Base-by-base conservation (phyloP, 2,888 invertebrate genomes). In the Lasioglossum zephyrum region DNA sequence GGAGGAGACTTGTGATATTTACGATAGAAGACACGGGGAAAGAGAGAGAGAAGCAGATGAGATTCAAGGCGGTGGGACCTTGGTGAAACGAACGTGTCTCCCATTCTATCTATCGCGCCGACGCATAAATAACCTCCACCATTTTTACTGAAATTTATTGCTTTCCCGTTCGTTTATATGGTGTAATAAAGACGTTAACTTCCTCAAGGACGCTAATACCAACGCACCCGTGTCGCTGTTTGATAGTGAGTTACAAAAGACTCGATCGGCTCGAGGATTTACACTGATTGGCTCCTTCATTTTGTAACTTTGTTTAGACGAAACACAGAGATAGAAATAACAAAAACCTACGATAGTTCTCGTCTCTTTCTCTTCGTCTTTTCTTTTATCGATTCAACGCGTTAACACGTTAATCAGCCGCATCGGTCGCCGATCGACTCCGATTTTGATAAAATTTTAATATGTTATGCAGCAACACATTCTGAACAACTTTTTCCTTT, bases 111-210 rank as follows among this genome's bases (percentile, higher is more conserved):
- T 66, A 36, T 36, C 36, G 1, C 8, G 5, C 36, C 66, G 36
- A 66, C 36, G 36, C 66, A 66, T 66, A 66, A 66, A 66, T 66
- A 31, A 36, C 66, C 18, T 66, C 36, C 22, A 66, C 36, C 8
- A 66, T 66, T 66, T 66, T 36, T 36, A 31, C 66, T 22, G 22
- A 31, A 66, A 36, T 66, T 66, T 66, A 66, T 66, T 36, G 66
- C 66, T 36, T 36, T 66, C 66, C 66, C 36, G 66, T 66, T 66
- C 26, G 18, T 36, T 31, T 66, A 66, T 36, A 66, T 36, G 66
- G 26, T 31, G 49, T 77, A 60, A 66, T 66, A 66, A 36, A 66
- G 66, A 66, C 36, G 9, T 66, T 66, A 66, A 22, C 66, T 18
- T 66, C 16, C 31, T 31, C 66, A 36, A 66, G 66, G 36, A 66